Evolutionary conservation across 1,140 invertebrate species (phyloP), one percentile per base, ranked within the genome.

Genomic region (Drosophila busckii): DNA sequence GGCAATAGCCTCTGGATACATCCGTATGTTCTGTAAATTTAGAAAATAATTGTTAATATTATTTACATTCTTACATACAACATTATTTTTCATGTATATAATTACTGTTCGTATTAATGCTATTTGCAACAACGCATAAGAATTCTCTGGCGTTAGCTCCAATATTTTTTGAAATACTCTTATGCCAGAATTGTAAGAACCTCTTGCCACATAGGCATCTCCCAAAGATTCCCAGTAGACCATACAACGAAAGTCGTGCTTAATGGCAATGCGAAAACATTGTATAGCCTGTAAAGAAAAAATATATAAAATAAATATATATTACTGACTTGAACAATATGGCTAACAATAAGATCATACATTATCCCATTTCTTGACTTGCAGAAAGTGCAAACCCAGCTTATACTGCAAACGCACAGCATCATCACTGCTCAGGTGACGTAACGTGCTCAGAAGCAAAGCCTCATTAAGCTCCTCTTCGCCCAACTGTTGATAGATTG

Each of bases 221-320:
- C 92, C 96, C 70, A 97, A 89, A 60, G 93, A 93, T 88, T 97
- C 95, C 93, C 94, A 96, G 61, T 92, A 89, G 63, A 89, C 92
- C 88, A 91, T 90, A 85, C 94, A 92, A 49, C 86, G 89, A 2
- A 91, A 89, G 87, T 96, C 92, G 40, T 89, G 88, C 83, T 94
- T 90, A 15, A 97, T 91, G 40, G 94, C 94, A 73, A 91, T 90
- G 67, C 94, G 90, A 40, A 97, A 91, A 70, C 91, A 91, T 53
- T 91, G 89, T 22, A 96, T 93, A n/a, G 95, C 93, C 85, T 87
- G 19, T 0, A 37, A 44, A 0, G 4, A n/a, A 0, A 13, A 6
- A 10, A 2, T 10, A 12, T 6, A 37, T 1, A 20, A 13, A 4
- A 12, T 5, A 1, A 7, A 8, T 15, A 25, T 6, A n/a, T 26